These are phyloP conservation scores for Cerastis leucographa DNA, from an alignment of 2,888 invertebrate species.

Conservation along the genomic window DNA sequence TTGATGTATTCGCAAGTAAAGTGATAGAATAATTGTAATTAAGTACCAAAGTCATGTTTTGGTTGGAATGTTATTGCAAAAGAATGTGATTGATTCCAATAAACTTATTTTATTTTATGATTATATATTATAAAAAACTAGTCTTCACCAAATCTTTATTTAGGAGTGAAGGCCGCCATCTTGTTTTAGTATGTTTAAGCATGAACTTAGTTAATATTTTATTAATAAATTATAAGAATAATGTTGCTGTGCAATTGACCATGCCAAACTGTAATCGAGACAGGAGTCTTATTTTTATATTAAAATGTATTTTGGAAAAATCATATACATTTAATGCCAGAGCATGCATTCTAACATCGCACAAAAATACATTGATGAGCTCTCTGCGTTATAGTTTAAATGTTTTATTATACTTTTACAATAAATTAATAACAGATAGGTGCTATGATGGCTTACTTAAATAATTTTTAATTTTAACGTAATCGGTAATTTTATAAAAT, in stretches of 20 bases:
- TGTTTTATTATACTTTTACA: slow-evolving; percentile 64
- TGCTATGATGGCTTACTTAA: slow-evolving; percentile 88
- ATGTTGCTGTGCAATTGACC: slow-evolving; percentile 72
- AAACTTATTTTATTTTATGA: slow-evolving; percentile 52
- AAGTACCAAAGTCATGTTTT: slow-evolving; percentile 67
- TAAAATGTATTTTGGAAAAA: slow-evolving; percentile 68
- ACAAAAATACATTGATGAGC: slow-evolving; percentile 61
- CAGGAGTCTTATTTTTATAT: slow-evolving; percentile 70
- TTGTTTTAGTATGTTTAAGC: slow-evolving; percentile 54
- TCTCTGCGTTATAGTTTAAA: slow-evolving; percentile 67
- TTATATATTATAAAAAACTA: slow-evolving; percentile 64
- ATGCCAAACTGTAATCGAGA: slow-evolving; percentile 69
- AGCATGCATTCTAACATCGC: slow-evolving; percentile 51
- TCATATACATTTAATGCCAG: slow-evolving; percentile 51
- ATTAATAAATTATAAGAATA: slow-evolving; percentile 58
- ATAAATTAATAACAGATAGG: slow-evolving; percentile 78
- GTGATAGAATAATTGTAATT: slow-evolving; percentile 57
- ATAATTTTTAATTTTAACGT: slow-evolving; percentile 70
- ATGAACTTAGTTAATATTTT: slow-evolving; percentile 60
- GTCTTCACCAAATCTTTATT: slow-evolving; percentile 76
- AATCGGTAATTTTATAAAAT: slow-evolving; percentile 61
- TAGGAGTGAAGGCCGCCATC: slow-evolving; percentile 72
- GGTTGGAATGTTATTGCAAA: slow-evolving; percentile 57
- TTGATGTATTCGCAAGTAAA: slow-evolving; percentile 35
- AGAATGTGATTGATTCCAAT: slow-evolving; percentile 65